Conservation (phyloP, 2,888 invertebrate genomes). For the Pyrrhosoma nymphula region DNA sequence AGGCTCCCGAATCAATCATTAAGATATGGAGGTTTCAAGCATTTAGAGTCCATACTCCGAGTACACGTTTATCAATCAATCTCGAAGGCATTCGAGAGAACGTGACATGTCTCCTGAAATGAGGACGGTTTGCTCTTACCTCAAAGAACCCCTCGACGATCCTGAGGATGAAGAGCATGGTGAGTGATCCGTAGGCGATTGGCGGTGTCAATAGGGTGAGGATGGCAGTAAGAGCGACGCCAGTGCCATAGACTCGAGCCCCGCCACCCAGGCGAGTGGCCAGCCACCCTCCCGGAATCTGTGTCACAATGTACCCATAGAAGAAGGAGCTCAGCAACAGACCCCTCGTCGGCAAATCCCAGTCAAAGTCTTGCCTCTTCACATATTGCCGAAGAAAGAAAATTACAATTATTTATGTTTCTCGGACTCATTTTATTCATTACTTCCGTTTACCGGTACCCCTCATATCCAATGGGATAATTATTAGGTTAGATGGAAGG, state of each 20-base stretch:
- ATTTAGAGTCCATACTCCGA: too few species aligned
- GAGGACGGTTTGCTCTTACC: too few species aligned
- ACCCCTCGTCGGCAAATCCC: constrained; percentile 89
- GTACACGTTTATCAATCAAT: too few species aligned
- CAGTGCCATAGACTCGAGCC: constrained; percentile 85
- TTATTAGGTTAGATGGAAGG: too few species aligned
- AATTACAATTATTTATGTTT: too few species aligned
- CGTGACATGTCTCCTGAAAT: too few species aligned
- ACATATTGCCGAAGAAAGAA: neutral
- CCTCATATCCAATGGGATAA: too few species aligned
- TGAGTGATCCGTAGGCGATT: constrained; percentile 85
- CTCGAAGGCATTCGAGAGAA: too few species aligned
- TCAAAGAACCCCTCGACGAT: constrained; percentile 90
- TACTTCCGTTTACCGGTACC: too few species aligned
- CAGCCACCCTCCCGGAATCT: constrained; percentile 89
- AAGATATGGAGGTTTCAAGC: too few species aligned
- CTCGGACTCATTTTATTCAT: too few species aligned
- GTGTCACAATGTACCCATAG: constrained; percentile 92
- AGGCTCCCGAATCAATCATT: too few species aligned
- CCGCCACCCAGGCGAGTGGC: constrained; percentile 93
- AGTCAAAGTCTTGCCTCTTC: constrained; percentile 87
- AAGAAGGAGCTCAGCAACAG: constrained; percentile 92
- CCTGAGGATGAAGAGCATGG: constrained; percentile 85
- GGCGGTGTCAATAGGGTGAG: constrained; percentile 90
- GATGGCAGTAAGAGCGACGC: constrained; percentile 88